Base-by-base conservation (phyloP, 1,140 invertebrate genomes). In the Apocrypta bakeri region DNA sequence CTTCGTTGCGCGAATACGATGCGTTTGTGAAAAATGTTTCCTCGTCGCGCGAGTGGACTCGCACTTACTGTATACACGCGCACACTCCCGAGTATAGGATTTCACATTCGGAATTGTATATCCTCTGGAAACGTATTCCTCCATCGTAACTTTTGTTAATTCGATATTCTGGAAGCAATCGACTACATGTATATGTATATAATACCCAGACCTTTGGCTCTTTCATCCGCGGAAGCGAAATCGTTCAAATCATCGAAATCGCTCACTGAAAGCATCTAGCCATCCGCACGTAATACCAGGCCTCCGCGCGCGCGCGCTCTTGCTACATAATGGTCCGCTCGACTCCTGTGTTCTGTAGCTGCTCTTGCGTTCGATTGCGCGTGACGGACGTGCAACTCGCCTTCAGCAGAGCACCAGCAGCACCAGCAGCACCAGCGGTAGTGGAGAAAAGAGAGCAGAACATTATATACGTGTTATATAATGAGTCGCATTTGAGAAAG, bases 21-120 rank as follows among this genome's bases (percentile, higher is more conserved):
- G 73, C 40, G 72, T 66, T 72, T 31, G 83, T 77, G 78, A 79
- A 79, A 79, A 79, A 25, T n/a, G 21, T 69, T 79, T 79, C 29
- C 72, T 4, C 40, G 27, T 66, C 17, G 27, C 69, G 40, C 3
- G 3, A 37, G 33, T n/a, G n/a, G n/a, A n/a, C n/a, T n/a, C n/a
- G n/a, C n/a, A n/a, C n/a, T n/a, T n/a, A n/a, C n/a, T n/a, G n/a
- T n/a, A n/a, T n/a, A n/a, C n/a, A n/a, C n/a, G n/a, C n/a, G n/a
- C n/a, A n/a, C n/a, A n/a, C n/a, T n/a, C n/a, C n/a, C n/a, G n/a
- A n/a, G n/a, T n/a, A n/a, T n/a, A 37, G 33, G 33, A 37, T 37
- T 37, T 37, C 33, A 37, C 33, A 37, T 37, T 37, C 33, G 33
- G 33, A 37, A 37, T 37, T 9, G 2, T 56, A n/a, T n/a, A n/a